A percentile compares a stretch with the other conserved stretches of the same genome.
These are phyloP conservation scores for Megalurothrips usitatus DNA, from an alignment of 2,888 invertebrate species.

Conservation along the genomic window DNA sequence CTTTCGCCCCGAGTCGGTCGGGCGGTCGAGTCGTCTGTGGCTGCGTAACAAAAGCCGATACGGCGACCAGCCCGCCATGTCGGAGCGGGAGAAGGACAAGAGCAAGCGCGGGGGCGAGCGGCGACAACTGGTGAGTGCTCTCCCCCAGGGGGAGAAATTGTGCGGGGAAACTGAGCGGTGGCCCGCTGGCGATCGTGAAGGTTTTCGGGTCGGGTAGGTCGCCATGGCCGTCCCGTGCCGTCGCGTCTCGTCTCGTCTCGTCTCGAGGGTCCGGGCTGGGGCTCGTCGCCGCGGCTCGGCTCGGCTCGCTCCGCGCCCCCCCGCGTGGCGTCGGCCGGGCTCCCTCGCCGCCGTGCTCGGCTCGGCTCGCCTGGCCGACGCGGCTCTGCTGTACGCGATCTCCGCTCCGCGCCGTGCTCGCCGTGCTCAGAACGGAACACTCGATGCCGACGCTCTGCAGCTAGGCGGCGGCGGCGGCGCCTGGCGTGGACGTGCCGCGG, in stretches of 20 bases:
- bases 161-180: neutral
- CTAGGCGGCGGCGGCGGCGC: too few species aligned
- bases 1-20: neutral
- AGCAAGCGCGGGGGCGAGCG: slow-evolving; percentile 1
- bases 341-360: neutral
- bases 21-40: neutral
- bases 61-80: neutral
- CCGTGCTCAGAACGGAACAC: too few species aligned
- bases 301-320: neutral
- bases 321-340: neutral
- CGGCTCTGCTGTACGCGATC: neutral
- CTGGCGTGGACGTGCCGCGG: too few species aligned
- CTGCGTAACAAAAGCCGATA: slow-evolving; percentile 8
- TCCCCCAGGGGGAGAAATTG: neutral
- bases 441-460: too few species aligned
- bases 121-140: neutral
- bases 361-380: neutral
- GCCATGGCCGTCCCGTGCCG: neutral
- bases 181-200: neutral
- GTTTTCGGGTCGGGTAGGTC: slow-evolving; percentile 2
- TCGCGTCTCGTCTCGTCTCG: neutral
- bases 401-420: too few species aligned
- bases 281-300: neutral
- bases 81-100: slow-evolving; percentile 17
- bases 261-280: neutral